Conservation (phyloP, 2,113 vertebrate genomes). For the Hypomesus transpacificus region DNA sequence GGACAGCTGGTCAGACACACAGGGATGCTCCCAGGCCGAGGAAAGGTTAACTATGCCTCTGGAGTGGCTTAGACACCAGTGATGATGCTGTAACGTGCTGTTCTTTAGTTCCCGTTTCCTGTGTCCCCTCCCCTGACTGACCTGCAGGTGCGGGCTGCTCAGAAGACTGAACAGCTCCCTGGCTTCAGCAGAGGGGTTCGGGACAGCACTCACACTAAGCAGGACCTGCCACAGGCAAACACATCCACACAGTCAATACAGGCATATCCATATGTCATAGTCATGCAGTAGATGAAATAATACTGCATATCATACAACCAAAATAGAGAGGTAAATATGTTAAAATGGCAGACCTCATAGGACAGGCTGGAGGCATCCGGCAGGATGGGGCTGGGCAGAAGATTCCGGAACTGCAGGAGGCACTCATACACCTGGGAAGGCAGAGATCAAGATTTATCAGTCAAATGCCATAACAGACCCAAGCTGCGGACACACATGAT, state of each 20-base stretch:
- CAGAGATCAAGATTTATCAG: slow-evolving; percentile 19
- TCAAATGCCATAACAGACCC: too few species aligned
- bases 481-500: too few species aligned
- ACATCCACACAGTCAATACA: background rate
- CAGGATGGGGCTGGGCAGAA: slow-evolving; percentile 64
- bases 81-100: background rate
- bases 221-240: slow-evolving; percentile 46
- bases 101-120: background rate
- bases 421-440: slow-evolving; percentile 79
- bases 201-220: slow-evolving; percentile 30
- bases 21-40: background rate
- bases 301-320: background rate
- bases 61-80: background rate
- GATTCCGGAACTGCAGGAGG: slow-evolving; percentile 75
- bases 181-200: slow-evolving; percentile 67
- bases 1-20: background rate
- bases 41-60: background rate
- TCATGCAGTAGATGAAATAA: background rate
- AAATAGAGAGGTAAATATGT: background rate
- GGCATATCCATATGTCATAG: background rate
- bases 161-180: slow-evolving; percentile 78
- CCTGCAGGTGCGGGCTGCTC: slow-evolving; percentile 79
- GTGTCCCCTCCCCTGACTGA: slow-evolving; percentile 42
- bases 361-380: slow-evolving; percentile 69
- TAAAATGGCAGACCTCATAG: slow-evolving; percentile 71